A percentile compares a stretch with the other conserved stretches of the same genome.
Conservation (phyloP, 2,797 vertebrate genomes). For the Galaxias olidus region DNA sequence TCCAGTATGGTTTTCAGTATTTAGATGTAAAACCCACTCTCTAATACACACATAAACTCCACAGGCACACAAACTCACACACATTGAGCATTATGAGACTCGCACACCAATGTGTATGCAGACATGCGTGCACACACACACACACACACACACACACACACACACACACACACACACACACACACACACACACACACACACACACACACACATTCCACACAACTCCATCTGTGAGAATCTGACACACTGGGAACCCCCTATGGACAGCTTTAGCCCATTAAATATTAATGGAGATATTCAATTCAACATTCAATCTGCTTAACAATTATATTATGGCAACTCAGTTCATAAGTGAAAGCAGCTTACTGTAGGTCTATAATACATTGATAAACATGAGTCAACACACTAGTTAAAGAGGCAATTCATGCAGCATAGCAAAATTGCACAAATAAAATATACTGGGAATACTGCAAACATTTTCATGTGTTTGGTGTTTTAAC, state of each 20-base stretch:
- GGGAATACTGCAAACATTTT: too few relatives aligned
- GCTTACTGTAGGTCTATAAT: too few relatives aligned
- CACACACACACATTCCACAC: constrained; percentile 52
- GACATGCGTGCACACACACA: background rate
- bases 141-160: background rate
- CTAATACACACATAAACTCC: background rate
- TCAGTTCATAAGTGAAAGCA: too few relatives aligned
- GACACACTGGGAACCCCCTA: constrained; percentile 72
- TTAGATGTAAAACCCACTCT: background rate
- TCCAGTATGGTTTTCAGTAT: too few relatives aligned
- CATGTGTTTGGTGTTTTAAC: too few relatives aligned
- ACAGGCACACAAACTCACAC: background rate
- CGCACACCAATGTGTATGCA: background rate
- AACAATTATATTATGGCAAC: constrained; percentile 53
- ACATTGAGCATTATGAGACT: too few relatives aligned
- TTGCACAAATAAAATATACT: too few relatives aligned
- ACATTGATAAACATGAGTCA: background rate
- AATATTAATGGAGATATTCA: constrained; percentile 80
- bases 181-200: constrained; percentile 23
- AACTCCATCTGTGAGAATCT: constrained; percentile 70
- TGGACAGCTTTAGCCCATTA: constrained; percentile 74
- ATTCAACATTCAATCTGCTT: constrained; percentile 69
- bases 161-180: constrained; percentile 1
- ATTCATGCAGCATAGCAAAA: too few relatives aligned
- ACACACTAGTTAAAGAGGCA: too few relatives aligned